These are phyloP conservation scores for Falco berigora DNA, from an alignment of 2,797 vertebrate genomes.

Conservation along the genomic window DNA sequence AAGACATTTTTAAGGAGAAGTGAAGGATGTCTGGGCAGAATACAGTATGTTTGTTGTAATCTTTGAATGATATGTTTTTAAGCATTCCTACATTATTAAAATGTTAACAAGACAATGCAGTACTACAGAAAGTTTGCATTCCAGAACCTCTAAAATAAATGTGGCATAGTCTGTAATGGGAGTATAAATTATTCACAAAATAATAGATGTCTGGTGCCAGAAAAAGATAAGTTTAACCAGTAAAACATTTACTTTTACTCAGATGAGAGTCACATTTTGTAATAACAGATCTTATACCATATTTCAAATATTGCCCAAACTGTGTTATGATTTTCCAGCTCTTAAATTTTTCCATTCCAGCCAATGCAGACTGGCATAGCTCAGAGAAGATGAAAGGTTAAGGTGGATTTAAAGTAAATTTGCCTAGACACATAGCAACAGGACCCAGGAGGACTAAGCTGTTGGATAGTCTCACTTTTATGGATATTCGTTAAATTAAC, in stretches of 20 bases:
- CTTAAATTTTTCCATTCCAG: not conserved
- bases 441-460: not conserved
- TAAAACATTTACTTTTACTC: not conserved
- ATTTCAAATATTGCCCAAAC: not conserved
- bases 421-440: not conserved
- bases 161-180: not conserved
- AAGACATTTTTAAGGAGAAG: constrained; percentile 10
- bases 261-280: not conserved
- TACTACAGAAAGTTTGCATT: not conserved
- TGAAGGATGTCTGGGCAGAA: not conserved
- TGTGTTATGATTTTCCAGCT: not conserved
- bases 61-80: not conserved
- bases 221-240: not conserved
- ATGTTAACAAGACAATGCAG: not conserved
- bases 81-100: not conserved
- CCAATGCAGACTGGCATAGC: not conserved
- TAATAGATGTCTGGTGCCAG: not conserved
- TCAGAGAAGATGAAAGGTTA: not conserved
- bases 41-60: not conserved
- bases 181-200: not conserved
- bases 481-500: not conserved
- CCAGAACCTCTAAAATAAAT: not conserved
- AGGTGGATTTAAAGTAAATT: not conserved
- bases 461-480: not conserved
- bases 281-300: not conserved